A percentile compares a stretch with the other conserved stretches of the same genome.
Conservation (phyloP, 1,140 invertebrate genomes). For the Heliconius hermathena region DNA sequence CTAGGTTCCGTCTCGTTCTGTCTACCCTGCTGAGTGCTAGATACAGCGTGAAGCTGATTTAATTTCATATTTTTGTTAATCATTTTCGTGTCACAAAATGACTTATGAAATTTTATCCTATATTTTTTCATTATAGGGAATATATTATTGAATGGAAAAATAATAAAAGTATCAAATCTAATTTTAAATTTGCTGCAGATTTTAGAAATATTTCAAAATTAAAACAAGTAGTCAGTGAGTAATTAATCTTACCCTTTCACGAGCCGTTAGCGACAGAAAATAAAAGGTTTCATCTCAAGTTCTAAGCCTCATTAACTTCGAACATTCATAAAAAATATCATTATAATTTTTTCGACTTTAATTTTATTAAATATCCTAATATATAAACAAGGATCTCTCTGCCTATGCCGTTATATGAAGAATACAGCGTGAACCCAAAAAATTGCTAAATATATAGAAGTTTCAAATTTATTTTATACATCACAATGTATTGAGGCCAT, state of each 20-base stretch:
- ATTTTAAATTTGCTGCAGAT: neutral
- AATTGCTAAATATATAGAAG: no score
- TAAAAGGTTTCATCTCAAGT: slow-evolving; percentile 44
- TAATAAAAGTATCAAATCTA: neutral
- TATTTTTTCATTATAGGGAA: no score
- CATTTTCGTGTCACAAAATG: no score
- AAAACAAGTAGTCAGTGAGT: slow-evolving; percentile 22
- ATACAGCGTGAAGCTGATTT: no score
- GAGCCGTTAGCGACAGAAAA: slow-evolving; percentile 47
- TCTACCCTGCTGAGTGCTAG: no score
- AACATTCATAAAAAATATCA: slow-evolving; percentile 47
- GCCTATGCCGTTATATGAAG: no score
- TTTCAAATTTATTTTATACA: no score
- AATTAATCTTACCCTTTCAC: slow-evolving; percentile 14
- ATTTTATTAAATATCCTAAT: slow-evolving; percentile 32
- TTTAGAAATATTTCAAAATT: neutral
- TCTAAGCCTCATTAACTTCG: slow-evolving; percentile 64
- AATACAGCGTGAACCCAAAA: no score
- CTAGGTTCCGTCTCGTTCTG: no score
- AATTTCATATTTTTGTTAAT: no score
- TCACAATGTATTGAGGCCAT: no score
- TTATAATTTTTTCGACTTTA: slow-evolving; percentile 41
- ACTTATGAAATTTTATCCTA: no score
- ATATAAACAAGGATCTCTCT: neutral
- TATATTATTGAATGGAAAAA: neutral